Conservation (phyloP, 2,797 vertebrate genomes). For the Urosaurus nigricauda region DNA sequence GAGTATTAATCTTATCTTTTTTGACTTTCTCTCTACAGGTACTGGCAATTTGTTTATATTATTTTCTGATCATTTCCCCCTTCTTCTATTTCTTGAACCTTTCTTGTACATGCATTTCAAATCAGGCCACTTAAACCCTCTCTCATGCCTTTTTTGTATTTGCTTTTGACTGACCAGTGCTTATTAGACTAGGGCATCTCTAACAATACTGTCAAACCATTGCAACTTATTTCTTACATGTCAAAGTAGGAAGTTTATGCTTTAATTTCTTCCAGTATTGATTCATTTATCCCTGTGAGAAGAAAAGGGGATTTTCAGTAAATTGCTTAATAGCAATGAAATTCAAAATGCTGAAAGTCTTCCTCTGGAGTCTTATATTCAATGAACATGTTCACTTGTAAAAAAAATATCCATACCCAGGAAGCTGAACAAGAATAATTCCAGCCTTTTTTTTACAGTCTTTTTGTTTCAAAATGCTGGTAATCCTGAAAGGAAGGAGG, state of each 20-base stretch:
- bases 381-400: slow-evolving; percentile 6
- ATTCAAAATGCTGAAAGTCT: not conserved
- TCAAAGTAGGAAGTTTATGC: not conserved
- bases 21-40: no score
- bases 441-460: not conserved
- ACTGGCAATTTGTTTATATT: no score
- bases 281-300: slow-evolving; percentile 20
- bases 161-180: not conserved
- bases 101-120: not conserved
- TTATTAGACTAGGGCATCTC: not conserved
- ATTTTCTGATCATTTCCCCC: no score
- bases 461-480: slow-evolving; percentile 10
- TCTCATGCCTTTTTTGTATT: not conserved
- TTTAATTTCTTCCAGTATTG: slow-evolving; percentile 31
- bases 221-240: slow-evolving; percentile 4
- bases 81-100: no score
- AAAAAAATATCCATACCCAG: not conserved
- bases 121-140: not conserved
- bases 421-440: not conserved
- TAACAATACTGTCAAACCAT: not conserved
- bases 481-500: not conserved
- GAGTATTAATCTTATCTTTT: no score
- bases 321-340: slow-evolving; percentile 24
- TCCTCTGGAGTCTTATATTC: not conserved
- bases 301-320: slow-evolving; percentile 22